These are phyloP conservation scores for Corydoras maculifer DNA, from an alignment of 2,113 vertebrate genomes.

Conservation along the genomic window DNA sequence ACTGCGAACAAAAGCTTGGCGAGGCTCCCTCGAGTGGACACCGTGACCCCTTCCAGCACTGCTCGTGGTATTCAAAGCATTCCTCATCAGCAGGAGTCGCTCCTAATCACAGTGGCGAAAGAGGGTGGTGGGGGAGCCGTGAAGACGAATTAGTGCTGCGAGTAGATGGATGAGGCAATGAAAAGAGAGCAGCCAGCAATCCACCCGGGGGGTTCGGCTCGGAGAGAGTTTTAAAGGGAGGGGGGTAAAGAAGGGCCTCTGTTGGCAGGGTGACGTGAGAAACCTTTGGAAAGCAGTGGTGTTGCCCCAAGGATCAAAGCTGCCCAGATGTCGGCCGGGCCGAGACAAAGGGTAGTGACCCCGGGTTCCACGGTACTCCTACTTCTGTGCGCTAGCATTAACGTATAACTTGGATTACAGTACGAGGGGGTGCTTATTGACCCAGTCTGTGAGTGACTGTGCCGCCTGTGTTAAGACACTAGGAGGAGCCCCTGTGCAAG, in stretches of 20 bases:
- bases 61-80: constrained; percentile 46
- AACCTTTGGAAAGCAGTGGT: too few species aligned
- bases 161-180: constrained; percentile 42
- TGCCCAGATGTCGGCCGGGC: too few species aligned
- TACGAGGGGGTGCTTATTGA: too few species aligned
- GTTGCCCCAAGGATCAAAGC: too few species aligned
- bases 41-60: constrained; percentile 8
- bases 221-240: constrained; percentile 23
- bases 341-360: too few species aligned
- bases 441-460: too few species aligned
- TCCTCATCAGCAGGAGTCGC: constrained; percentile 53
- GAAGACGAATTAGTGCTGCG: constrained; percentile 35
- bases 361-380: too few species aligned
- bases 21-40: constrained; percentile 32
- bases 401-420: too few species aligned
- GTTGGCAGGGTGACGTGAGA: neutral
- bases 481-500: too few species aligned
- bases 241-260: constrained; percentile 22
- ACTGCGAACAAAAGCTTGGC: constrained; percentile 40
- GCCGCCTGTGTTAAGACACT: too few species aligned
- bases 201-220: constrained; percentile 35
- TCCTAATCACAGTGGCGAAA: constrained; percentile 49
- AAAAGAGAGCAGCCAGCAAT: constrained; percentile 34
- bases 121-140: constrained; percentile 47
- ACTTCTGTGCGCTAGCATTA: too few species aligned